Evolutionary conservation across 2,888 invertebrate genomes (phyloP).

Genomic region (Eurytoma adleriae): DNA sequence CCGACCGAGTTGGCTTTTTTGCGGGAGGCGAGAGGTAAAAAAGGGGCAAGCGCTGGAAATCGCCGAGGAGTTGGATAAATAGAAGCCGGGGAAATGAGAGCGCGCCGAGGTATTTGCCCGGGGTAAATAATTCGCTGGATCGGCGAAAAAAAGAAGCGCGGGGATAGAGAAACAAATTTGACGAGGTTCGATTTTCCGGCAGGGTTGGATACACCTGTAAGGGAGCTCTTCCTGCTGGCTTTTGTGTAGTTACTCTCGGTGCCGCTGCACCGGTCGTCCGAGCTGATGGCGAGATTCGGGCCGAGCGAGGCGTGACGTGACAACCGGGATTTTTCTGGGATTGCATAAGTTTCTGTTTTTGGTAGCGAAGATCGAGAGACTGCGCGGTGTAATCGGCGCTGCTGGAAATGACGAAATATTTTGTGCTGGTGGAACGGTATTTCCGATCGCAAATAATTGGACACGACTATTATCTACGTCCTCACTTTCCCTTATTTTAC

Average conservation of each 20-base stretch:
- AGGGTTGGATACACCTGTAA: not conserved
- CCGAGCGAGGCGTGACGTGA: no score
- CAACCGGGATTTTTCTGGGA: no score
- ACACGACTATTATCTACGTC: not conserved
- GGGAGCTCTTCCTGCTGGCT: no score
- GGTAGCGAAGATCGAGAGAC: no score
- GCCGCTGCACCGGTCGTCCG: no score
- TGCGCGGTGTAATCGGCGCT: no score
- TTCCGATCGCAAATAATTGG: no score
- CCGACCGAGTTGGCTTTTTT: slow-evolving; percentile 49
- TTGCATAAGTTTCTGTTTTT: no score
- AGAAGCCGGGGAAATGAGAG: slow-evolving; percentile 39
- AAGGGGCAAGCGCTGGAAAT: slow-evolving; percentile 8
- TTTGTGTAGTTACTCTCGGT: no score
- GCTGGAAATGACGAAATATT: no score
- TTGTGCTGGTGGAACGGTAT: no score
- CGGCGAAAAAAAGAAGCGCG: not conserved
- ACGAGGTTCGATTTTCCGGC: slow-evolving; percentile 1
- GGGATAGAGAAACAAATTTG: slow-evolving; percentile 9
- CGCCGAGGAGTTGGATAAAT: slow-evolving; percentile 22
- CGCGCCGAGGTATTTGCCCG: slow-evolving; percentile 44
- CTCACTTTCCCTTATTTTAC: slow-evolving; percentile 59
- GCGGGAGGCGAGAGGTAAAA: slow-evolving; percentile 27
- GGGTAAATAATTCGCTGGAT: slow-evolving; percentile 39
- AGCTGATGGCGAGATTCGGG: no score